Evolutionary conservation across 2,888 invertebrate species (phyloP), one percentile per base, ranked within the genome.

Genomic region (Aromia moschata): DNA sequence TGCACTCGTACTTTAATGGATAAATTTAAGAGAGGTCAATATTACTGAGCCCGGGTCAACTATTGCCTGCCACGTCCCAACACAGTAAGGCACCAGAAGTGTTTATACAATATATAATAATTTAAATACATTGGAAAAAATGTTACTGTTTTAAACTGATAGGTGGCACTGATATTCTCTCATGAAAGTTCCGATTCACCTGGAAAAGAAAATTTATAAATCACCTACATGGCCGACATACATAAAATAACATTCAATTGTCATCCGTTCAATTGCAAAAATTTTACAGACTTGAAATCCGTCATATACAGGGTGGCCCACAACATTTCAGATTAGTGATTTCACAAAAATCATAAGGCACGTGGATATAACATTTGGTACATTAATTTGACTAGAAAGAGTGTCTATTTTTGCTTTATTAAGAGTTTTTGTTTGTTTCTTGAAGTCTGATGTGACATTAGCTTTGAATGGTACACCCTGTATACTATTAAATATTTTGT

Each of bases 71-170:
- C 77, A 73, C 77, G 75, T 73, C 75, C 77, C 76, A 77, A 78
- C 76, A 75, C 71, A 79, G 78, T 80, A 80, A 80, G 80, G 80
- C 80, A 80, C 80, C 79, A 79, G 78, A 79, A 77, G 76, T 77
- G 73, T 77, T 77, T 76, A 74, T 78, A 77, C 74, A 77, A 72
- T 75, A 74, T 64, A 67, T 65, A 62, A 57, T 49, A 61, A 61
- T 62, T 62, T 65, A 56, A 67, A 61, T 76, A 79, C 79, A 79
- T 75, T 70, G 79, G 78, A 79, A 79, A 80, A 79, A 80, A 79
- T 78, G 79, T 71, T 78, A 78, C 77, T 76, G 74, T 70, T 69
- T 70, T 70, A 69, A 68, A 67, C 65, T 67, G 68, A 71, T 73
- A 74, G 77, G 80, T 80, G 80, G 80, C 80, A 80, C 80, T 79